Base-by-base conservation (phyloP, 2,113 vertebrate genomes). In the Periophthalmus modestus region DNA sequence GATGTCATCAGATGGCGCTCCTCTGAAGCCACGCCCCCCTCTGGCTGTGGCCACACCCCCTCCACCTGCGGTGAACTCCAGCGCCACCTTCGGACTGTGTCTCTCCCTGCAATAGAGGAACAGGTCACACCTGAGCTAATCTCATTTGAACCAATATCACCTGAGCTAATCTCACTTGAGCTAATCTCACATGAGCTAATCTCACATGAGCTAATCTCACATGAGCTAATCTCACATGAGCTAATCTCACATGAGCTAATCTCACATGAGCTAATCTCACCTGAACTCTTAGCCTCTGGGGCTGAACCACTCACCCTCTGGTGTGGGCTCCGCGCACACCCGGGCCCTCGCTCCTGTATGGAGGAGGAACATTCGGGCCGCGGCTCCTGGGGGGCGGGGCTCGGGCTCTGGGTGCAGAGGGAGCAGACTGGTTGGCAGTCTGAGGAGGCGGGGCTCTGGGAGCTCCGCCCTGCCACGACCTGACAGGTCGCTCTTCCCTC, bases 401-500 rank as follows among this genome's bases (percentile, higher is more conserved):
- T 28, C 11, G 78, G 59, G 0, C 4, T 63, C 61, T 19, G 77
- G 78, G 4, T 63, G 13, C 1, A 74, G 69, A 11, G 72, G 72
- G 9, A 81, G 48, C 1, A 75, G 61, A 63, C 34, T 63, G 12
- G 78, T 75, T 23, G 80, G 71, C 10, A 75, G 50, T 2, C 86
- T 86, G 36, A 19, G 87, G 73, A 0, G 84, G 82, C 24, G 88
- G 80, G 50, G 66, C 59, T 3, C 78, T 76, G 61, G 79, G 79
- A 15, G 72, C 74, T 39, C 80, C 73, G 0, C 71, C 76, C 55
- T 93, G 92, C 93, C 93, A 94, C 6, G 93, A 86, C 7, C 92
- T 89, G 3, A 74, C 73, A 0, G 88, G 80, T 0, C 93, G 89
- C 74, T 94, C 93, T 0, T 86, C 88, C 16, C 85, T 9, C 85